These are phyloP conservation scores for Heliothis subflexa DNA, from an alignment of 1,140 invertebrate genomes.

Conservation along the genomic window DNA sequence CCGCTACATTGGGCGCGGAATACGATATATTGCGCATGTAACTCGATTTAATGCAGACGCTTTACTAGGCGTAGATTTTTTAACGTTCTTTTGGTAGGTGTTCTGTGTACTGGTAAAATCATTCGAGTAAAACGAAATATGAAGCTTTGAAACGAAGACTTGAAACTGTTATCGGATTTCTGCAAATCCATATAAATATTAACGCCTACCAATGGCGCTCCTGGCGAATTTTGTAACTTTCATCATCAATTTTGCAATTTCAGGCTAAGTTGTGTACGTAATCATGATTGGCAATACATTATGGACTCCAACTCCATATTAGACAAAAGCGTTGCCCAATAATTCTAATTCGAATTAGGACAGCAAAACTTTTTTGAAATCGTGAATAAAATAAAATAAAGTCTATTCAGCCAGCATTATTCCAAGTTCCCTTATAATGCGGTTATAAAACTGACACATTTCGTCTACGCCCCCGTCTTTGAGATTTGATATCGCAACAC, in stretches of 20 bases:
- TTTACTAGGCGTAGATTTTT: conserved; percentile 11
- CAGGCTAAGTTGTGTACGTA: too few species aligned
- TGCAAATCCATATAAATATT: too few species aligned
- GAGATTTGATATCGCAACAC: conserved; percentile 69
- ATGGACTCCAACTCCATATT: too few species aligned
- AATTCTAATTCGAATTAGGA: background rate
- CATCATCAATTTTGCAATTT: too few species aligned
- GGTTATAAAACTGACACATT: conserved; percentile 75
- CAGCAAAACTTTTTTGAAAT: background rate
- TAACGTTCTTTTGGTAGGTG: background rate
- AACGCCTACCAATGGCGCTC: too few species aligned
- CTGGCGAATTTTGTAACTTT: too few species aligned
- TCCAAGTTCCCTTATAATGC: conserved; percentile 61
- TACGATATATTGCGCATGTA: conserved; percentile 77
- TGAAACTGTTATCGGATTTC: too few species aligned
- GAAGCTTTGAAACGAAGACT: too few species aligned
- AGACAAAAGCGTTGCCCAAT: too few species aligned
- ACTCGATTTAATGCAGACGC: conserved; percentile 66
- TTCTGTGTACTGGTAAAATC: background rate
- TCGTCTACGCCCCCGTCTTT: conserved; percentile 65
- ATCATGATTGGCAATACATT: too few species aligned
- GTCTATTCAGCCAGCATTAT: conserved; percentile 37
- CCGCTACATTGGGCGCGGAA: conserved; percentile 72
- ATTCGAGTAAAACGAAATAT: background rate
- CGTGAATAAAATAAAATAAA: conserved; percentile 33